A percentile compares a stretch with the other conserved stretches of the same genome.
These are phyloP conservation scores for Notodonta dromedarius DNA, from an alignment of 2,888 invertebrate genomes.

Conservation along the genomic window DNA sequence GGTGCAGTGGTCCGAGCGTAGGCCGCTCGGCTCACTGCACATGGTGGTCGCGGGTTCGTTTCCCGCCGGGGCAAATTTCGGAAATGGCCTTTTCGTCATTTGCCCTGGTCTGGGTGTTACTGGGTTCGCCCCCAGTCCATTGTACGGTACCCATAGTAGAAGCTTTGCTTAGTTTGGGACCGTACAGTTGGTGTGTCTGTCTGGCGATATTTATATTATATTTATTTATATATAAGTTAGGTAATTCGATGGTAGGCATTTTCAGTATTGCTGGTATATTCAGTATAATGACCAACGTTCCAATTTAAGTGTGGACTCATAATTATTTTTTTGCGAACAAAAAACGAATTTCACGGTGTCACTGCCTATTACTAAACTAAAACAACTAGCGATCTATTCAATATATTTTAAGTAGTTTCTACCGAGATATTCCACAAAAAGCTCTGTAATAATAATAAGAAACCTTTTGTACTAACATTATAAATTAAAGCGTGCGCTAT, in stretches of 20 bases:
- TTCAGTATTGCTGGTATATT: neutral
- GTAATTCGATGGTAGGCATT: neutral
- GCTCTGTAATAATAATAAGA: slow-evolving; percentile 6
- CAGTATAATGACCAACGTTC: slow-evolving; percentile 1
- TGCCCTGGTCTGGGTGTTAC: too few species aligned
- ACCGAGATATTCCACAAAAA: slow-evolving; percentile 6
- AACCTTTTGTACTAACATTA: slow-evolving; percentile 11
- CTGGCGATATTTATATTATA: too few species aligned
- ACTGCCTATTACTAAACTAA: slow-evolving; percentile 7
- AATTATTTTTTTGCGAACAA: slow-evolving; percentile 4
- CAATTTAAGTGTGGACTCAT: slow-evolving; percentile 1
- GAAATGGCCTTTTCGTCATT: too few species aligned
- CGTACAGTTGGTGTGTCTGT: too few species aligned
- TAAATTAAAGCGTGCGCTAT: slow-evolving; percentile 32
- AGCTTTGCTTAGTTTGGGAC: too few species aligned
- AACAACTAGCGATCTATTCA: slow-evolving; percentile 5
- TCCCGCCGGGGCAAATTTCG: too few species aligned
- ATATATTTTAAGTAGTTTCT: slow-evolving; percentile 7
- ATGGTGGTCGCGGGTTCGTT: too few species aligned
- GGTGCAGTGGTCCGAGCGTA: too few species aligned
- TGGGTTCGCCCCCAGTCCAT: too few species aligned
- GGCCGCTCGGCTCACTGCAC: too few species aligned
- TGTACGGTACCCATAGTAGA: too few species aligned
- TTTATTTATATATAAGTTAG: neutral
- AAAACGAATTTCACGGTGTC: slow-evolving; percentile 8